Percentiles rank a stretch among this genome's conserved stretches.
These are phyloP conservation scores for Calyptommatus sinebrachiatus DNA, from an alignment of 2,113 vertebrate genomes.

Conservation along the genomic window DNA sequence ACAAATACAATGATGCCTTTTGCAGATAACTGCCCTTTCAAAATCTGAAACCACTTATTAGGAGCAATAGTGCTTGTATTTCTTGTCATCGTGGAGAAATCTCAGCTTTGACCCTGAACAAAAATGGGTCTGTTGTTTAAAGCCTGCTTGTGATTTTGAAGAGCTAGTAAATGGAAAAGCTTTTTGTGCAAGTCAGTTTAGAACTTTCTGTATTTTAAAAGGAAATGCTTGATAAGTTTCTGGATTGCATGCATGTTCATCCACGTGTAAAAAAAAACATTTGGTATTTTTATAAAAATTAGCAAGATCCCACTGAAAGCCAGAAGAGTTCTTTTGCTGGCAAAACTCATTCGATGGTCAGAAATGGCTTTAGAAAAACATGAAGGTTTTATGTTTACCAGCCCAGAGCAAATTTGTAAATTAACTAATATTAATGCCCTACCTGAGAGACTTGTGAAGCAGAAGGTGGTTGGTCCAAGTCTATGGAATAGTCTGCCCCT, in stretches of 20 bases:
- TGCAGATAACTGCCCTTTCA: background rate
- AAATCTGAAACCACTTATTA: background rate
- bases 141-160: background rate
- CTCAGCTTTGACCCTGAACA: conserved; percentile 10
- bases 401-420: background rate
- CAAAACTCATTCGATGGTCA: background rate
- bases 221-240: background rate
- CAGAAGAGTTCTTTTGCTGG: background rate
- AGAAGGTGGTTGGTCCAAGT: too few relatives aligned
- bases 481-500: too few relatives aligned
- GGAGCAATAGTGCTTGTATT: background rate
- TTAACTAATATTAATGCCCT: background rate
- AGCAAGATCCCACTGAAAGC: background rate
- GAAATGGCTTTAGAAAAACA: background rate
- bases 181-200: background rate
- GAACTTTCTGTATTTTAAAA: background rate
- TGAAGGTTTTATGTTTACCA: background rate
- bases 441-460: background rate
- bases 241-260: background rate
- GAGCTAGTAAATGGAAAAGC: background rate
- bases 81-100: background rate
- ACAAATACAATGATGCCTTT: background rate
- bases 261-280: background rate
- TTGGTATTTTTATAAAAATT: background rate
- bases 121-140: background rate